Evolutionary conservation across 2,113 vertebrate genomes (phyloP).

Genomic region (Bolborhynchus lineola): DNA sequence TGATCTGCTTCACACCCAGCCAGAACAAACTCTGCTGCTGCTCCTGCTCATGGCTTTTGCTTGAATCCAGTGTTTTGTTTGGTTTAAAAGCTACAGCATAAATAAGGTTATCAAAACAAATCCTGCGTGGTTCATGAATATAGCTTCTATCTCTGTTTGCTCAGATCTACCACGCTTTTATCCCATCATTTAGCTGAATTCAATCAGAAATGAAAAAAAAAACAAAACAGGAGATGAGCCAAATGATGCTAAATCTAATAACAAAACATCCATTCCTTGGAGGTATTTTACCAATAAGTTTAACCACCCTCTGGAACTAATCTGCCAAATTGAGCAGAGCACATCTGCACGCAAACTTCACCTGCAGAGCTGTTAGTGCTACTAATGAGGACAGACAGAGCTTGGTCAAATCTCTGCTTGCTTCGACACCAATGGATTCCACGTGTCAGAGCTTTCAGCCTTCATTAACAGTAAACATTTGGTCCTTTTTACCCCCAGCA

Average conservation of each 20-base stretch:
- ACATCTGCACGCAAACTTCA: not conserved
- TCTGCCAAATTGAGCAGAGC: not conserved
- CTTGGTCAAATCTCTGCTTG: not conserved
- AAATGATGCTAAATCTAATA: not conserved
- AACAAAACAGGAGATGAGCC: not conserved
- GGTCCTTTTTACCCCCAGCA: not conserved
- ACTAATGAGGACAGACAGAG: not conserved
- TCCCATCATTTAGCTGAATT: not conserved
- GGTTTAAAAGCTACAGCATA: not conserved
- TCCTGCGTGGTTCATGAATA: not conserved
- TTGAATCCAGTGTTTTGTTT: not conserved
- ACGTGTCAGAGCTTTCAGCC: not conserved
- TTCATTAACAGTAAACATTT: not conserved
- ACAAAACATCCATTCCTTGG: not conserved
- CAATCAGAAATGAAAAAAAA: not conserved
- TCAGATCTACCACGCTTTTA: not conserved
- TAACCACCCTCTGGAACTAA: not conserved
- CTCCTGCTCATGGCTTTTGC: not conserved
- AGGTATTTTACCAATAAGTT: not conserved
- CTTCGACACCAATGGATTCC: not conserved
- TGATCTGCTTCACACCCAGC: not conserved
- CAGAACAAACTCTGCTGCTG: not conserved
- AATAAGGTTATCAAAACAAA: not conserved
- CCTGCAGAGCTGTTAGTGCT: not conserved
- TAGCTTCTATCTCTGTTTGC: not conserved